These are phyloP conservation scores for Mactra quadrangularis DNA, from an alignment of 1,140 invertebrate species.

Conservation along the genomic window DNA sequence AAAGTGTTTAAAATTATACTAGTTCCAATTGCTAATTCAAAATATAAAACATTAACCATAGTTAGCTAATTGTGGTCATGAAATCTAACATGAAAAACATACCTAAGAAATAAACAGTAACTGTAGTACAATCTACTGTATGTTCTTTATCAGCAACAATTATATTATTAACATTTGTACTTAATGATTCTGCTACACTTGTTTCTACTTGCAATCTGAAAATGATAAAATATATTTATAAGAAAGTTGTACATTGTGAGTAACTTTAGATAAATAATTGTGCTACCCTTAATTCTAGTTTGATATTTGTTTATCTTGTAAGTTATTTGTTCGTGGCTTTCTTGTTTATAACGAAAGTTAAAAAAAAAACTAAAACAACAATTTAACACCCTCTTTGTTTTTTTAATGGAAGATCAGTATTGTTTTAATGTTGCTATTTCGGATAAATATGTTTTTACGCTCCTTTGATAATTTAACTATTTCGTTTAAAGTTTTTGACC, in stretches of 20 bases:
- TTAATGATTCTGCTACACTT: slow-evolving; percentile 19
- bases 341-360: neutral
- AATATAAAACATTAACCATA: too few species aligned
- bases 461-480: too few species aligned
- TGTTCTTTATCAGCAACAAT: neutral
- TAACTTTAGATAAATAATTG: too few species aligned
- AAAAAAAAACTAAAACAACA: neutral
- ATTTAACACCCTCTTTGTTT: neutral
- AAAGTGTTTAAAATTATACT: too few species aligned
- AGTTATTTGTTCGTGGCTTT: neutral
- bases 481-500: too few species aligned
- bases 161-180: slow-evolving; percentile 31
- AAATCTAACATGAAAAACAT: too few species aligned
- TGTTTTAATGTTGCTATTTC: too few species aligned
- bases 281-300: neutral
- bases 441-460: too few species aligned
- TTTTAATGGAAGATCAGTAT: neutral
- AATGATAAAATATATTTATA: too few species aligned
- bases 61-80: too few species aligned
- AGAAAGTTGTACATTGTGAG: too few species aligned
- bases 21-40: too few species aligned
- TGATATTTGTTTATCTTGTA: neutral
- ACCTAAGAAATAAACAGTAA: slow-evolving; percentile 50
- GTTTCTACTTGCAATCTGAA: slow-evolving; percentile 33
- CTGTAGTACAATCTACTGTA: neutral